Base-by-base conservation (phyloP, 92 coral and sea anemone species). In the Paramuricea clavata region DNA sequence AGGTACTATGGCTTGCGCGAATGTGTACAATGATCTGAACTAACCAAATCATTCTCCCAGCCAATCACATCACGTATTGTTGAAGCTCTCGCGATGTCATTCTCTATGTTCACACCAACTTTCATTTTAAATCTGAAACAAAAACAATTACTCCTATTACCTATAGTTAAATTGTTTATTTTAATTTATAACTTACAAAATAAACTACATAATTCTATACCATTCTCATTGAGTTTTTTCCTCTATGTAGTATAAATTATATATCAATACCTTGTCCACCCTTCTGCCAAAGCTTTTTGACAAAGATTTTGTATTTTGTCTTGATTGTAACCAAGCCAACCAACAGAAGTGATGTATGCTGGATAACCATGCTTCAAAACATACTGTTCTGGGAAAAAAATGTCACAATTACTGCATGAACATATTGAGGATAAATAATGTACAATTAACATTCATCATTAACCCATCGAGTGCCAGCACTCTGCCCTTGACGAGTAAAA, bases 311-410 rank as follows among this genome's bases (percentile, higher is more conserved):
- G 92, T 32, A 96, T 76, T 68, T 94, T 95, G 22, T 89, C 85
- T 49, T 94, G 93, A 10, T 93, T 92, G 80, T 96, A 96, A 12
- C 99, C 99, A n/a, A 96, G 82, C 99, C 99, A 96, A 32, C 99
- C 99, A 7, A 97, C 96, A 15, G 99, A 96, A 3, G 99, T 96
- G 49, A 93, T 96, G 92, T 96, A 96, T 8, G 99, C 94, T 17
- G 99, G 99, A 33, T 92, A 96, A 0, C 99, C 99, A 62, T 89
- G 79, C 39, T 90, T 27, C 25, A 89, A 43, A 22, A 95, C 86
- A 59, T 87, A 76, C 64, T 90, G 85, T 27, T 90, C 93, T 90
- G 60, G n/a, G 57, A 78, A 30, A 34, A 67, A 62, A 77, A 10
- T 6, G 69, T 17, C 13, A 47, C 81, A 35, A 1, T n/a, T n/a